These are phyloP conservation scores for Caloenas nicobarica DNA, from an alignment of 2,113 vertebrate genomes.

Conservation along the genomic window DNA sequence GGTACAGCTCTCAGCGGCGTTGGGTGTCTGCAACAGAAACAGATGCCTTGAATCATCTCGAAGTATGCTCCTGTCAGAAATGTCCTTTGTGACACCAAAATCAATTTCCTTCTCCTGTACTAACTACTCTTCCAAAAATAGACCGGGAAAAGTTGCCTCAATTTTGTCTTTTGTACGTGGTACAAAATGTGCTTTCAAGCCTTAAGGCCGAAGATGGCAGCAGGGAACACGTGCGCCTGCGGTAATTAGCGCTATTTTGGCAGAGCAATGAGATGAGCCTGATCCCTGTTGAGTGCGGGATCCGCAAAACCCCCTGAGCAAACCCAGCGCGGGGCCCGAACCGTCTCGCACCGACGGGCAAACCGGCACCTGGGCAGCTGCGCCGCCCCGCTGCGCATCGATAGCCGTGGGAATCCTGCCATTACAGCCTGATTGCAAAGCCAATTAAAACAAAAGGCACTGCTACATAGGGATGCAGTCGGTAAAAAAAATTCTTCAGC, in stretches of 20 bases:
- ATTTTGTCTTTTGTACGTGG: conserved; percentile 20
- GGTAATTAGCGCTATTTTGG: conserved; percentile 83
- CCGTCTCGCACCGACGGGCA: too few species aligned
- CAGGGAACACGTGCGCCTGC: conserved; percentile 4
- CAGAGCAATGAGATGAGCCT: conserved; percentile 65
- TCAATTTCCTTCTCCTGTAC: conserved; percentile 72
- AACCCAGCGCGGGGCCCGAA: too few species aligned
- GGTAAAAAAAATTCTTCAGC: neutral
- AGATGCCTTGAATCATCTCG: conserved; percentile 77
- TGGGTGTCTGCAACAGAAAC: conserved; percentile 71
- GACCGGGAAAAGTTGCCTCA: conserved; percentile 43
- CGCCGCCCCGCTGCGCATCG: too few species aligned
- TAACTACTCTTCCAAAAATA: conserved; percentile 64
- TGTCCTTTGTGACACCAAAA: conserved; percentile 73
- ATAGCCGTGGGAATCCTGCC: too few species aligned
- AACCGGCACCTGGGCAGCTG: too few species aligned
- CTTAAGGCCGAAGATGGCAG: conserved; percentile 43
- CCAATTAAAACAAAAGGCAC: conserved; percentile 2
- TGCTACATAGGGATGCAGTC: neutral
- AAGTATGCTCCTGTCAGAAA: conserved; percentile 77
- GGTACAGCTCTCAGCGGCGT: conserved; percentile 61
- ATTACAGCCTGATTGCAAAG: neutral
- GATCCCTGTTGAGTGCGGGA: conserved; percentile 24
- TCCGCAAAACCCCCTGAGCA: neutral
- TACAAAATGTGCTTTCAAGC: conserved; percentile 49